Base-by-base conservation (phyloP, 2,113 vertebrate genomes). In the Corythornis madagascariensis region DNA sequence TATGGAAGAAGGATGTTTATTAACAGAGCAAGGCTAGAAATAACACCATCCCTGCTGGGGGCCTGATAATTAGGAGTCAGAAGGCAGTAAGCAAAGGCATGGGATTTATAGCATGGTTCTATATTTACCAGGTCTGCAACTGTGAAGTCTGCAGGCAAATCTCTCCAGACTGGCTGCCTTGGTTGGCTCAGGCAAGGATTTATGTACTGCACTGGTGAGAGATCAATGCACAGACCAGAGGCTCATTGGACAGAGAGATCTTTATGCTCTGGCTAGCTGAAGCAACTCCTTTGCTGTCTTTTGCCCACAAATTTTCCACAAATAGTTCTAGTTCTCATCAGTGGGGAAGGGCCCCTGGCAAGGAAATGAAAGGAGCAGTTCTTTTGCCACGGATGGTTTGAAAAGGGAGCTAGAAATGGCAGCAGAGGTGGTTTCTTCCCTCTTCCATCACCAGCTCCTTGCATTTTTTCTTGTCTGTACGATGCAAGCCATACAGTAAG, bases 351-450 rank as follows among this genome's bases (percentile, higher is more conserved):
- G n/a, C 43, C 35, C 35, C 59, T 57, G 89, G 64, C 76, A 80
- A 45, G 61, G 88, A 91, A 80, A 92, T 91, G 85, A 96, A 95
- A 80, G 87, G 79, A 91, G 69, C 76, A 47, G 52, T 75, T 96
- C 92, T 94, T 91, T 24, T 9, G 65, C 60, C 45, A 75, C 6
- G 65, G 63, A 57, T 5, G 33, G 79, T 17, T 60, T 42, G 60
- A 82, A 81, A 89, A 71, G 35, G 42, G 86, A 75, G 52, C 73
- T 84, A 35, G 77, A 71, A 88, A 65, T 5, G 80, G 89, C 86
- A 67, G 50, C 0, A 45, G 72, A 78, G 52, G 38, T 60, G 86
- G 65, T 82, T 94, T 55, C 15, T 26, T 82, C 63, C 28, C 67
- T 86, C 50, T 77, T 82, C 72, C 89, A 57, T 20, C 56, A 11